phyloP scores from a whole-genome alignment of 2,888 invertebrate species.

The Euzophera pinguis region DNA sequence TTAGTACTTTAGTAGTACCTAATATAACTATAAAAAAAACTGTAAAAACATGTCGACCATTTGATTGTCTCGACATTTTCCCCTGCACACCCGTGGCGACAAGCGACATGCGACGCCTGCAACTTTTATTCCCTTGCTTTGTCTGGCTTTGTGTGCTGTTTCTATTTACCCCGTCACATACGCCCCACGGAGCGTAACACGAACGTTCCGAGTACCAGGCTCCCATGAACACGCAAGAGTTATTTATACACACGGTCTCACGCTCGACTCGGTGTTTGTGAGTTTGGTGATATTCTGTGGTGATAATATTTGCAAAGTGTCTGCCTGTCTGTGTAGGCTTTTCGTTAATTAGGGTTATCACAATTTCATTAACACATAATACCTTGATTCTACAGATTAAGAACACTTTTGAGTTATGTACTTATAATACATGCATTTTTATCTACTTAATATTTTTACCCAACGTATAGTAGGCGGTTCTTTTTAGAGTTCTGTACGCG shows the following conservation, averaged over 20 bases:
- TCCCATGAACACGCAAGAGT: conserved; percentile 17
- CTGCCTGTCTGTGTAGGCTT: not conserved
- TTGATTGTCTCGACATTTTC: too few relatives aligned
- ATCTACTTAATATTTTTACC: too few relatives aligned
- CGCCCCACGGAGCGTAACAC: conserved; percentile 28
- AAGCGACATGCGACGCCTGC: not conserved
- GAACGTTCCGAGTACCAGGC: conserved; percentile 27
- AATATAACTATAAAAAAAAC: not conserved
- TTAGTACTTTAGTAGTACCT: too few relatives aligned
- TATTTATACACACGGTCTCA: conserved; percentile 9
- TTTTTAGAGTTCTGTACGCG: too few relatives aligned
- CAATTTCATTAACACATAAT: not conserved
- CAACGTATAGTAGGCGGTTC: too few relatives aligned
- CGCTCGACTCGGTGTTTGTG: not conserved
- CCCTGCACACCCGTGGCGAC: conserved; percentile 1
- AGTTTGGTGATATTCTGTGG: not conserved
- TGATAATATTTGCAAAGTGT: not conserved
- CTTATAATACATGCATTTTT: too few relatives aligned
- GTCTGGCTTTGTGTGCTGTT: conserved; percentile 11
- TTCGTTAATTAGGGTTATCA: not conserved
- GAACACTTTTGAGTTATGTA: too few relatives aligned
- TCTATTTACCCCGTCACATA: conserved; percentile 18
- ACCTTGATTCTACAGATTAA: too few relatives aligned
- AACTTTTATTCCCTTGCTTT: conserved; percentile 7
- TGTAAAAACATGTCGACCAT: not conserved